Percentiles rank a stretch among this genome's conserved stretches.
Conservation (phyloP, 2,888 invertebrate genomes). For the Lithophane socia region DNA sequence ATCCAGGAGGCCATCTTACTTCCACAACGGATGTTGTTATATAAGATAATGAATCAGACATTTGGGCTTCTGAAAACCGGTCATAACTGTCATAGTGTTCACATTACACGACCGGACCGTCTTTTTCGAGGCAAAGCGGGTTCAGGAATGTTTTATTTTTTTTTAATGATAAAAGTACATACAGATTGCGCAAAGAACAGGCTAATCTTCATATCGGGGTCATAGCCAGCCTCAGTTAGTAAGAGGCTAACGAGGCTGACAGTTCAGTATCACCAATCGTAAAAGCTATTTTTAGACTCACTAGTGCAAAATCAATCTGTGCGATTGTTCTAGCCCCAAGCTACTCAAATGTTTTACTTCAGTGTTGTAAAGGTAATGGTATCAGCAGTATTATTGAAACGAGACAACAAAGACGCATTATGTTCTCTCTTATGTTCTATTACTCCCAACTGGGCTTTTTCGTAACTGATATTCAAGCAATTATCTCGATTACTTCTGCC, state of each 20-base stretch:
- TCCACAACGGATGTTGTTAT: neutral
- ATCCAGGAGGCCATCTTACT: neutral
- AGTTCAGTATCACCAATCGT: neutral
- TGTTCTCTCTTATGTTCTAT: constrained; percentile 9
- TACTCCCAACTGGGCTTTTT: constrained; percentile 27
- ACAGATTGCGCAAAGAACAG: neutral
- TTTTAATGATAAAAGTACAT: too few species aligned
- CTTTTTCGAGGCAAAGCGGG: neutral
- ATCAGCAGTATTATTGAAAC: neutral
- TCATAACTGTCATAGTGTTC: neutral
- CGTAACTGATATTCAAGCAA: constrained; percentile 65
- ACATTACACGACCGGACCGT: neutral
- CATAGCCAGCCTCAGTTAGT: neutral
- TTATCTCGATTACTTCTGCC: constrained; percentile 65
- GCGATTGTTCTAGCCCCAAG: too few species aligned
- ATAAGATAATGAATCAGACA: neutral
- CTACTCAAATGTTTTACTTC: too few species aligned
- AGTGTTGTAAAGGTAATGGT: neutral
- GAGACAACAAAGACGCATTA: constrained; percentile 12
- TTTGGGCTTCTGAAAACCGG: too few species aligned
- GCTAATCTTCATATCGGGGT: neutral
- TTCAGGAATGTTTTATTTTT: too few species aligned
- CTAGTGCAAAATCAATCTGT: too few species aligned
- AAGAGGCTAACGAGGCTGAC: neutral
- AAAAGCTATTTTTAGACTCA: too few species aligned